These are phyloP conservation scores for Allophyes oxyacanthae DNA, from an alignment of 2,888 invertebrate species.

Conservation along the genomic window DNA sequence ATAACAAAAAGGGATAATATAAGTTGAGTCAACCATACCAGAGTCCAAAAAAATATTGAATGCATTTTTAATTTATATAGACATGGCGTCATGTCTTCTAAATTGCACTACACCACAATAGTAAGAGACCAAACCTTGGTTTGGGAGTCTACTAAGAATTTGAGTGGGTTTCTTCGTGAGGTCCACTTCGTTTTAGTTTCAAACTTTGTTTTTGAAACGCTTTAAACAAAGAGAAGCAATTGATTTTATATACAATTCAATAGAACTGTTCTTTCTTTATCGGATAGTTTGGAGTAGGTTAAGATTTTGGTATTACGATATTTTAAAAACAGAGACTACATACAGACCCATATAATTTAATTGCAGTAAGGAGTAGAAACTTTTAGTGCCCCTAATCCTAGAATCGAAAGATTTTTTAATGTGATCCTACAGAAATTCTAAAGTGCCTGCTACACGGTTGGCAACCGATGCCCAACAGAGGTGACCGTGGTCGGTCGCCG, in stretches of 20 bases:
- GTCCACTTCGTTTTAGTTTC: constrained; percentile 69
- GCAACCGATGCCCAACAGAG: no score
- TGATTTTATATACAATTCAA: constrained; percentile 56
- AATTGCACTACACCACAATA: constrained; percentile 61
- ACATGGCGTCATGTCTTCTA: constrained; percentile 25
- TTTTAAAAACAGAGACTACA: neutral
- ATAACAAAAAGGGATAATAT: no score
- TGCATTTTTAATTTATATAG: neutral
- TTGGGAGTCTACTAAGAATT: constrained; percentile 73
- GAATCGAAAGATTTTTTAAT: no score
- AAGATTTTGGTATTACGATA: neutral
- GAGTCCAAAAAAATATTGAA: no score
- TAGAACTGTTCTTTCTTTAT: constrained; percentile 22
- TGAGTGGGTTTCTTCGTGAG: constrained; percentile 71
- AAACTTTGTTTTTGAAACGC: constrained; percentile 66
- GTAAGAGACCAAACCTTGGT: constrained; percentile 71
- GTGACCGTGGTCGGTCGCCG: no score
- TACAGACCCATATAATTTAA: neutral
- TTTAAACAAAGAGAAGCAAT: constrained; percentile 63
- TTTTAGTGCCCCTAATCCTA: no score
- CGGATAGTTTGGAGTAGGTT: constrained; percentile 4
- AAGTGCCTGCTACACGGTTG: no score
- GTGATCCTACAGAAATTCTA: no score
- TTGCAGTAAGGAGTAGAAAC: no score
- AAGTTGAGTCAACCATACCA: no score